These are phyloP conservation scores for Ploceus nigricollis DNA, from an alignment of 2,113 vertebrate genomes.

Conservation along the genomic window DNA sequence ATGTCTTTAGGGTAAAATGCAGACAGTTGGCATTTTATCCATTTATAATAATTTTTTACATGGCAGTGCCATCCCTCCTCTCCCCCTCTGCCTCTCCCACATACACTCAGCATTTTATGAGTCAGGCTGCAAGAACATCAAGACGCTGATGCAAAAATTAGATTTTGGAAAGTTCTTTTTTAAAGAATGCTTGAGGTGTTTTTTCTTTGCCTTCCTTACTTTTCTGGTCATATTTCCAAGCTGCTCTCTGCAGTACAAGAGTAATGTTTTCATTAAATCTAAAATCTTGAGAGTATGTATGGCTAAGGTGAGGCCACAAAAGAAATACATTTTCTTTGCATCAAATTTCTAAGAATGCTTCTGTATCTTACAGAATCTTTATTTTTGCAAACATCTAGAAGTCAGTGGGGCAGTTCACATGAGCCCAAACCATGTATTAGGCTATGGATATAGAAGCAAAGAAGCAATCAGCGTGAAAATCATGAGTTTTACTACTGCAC, in stretches of 20 bases:
- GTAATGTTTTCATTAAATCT: not conserved
- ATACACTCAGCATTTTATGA: constrained; percentile 25
- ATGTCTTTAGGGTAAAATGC: not conserved
- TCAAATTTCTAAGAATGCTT: not conserved
- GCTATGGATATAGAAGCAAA: not conserved
- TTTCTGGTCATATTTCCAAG: not conserved
- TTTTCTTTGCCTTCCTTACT: not conserved
- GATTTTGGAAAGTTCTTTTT: not conserved
- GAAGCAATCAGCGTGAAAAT: not conserved
- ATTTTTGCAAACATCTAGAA: not conserved
- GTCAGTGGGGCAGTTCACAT: not conserved
- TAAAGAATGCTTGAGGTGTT: not conserved
- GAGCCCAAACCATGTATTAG: not conserved
- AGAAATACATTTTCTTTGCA: not conserved
- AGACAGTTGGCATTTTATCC: constrained; percentile 12
- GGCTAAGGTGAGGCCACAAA: not conserved
- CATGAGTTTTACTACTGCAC: not conserved
- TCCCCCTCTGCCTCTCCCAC: constrained; percentile 37
- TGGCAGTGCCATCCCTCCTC: constrained; percentile 8
- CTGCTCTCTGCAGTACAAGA: not conserved
- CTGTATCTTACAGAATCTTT: not conserved
- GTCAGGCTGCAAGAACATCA: constrained; percentile 29
- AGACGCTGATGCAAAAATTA: not conserved
- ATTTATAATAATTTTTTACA: constrained; percentile 21
- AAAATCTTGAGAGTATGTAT: not conserved